A percentile compares a stretch with the other conserved stretches of the same genome.
phyloP scores from a whole-genome alignment of 2,888 invertebrate genomes.

The Spodoptera exigua region DNA sequence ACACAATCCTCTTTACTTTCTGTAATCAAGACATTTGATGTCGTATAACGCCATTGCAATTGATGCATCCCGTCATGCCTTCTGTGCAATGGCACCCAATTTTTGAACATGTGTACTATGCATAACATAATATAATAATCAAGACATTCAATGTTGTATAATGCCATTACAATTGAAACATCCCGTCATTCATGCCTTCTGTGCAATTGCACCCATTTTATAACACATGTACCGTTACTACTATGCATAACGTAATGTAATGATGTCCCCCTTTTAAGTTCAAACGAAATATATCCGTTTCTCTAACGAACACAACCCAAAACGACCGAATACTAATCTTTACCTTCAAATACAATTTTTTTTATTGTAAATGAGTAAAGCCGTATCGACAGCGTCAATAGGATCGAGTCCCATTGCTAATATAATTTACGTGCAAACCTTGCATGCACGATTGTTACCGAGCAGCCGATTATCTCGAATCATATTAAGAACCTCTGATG shows the following conservation, averaged over 20 bases:
- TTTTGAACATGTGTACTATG: slow-evolving; percentile 35
- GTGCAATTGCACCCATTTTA: slow-evolving; percentile 58
- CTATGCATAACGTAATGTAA: slow-evolving; percentile 44
- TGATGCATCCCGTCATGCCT: slow-evolving; percentile 63
- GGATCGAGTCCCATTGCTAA: slow-evolving; percentile 34
- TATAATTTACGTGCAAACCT: slow-evolving; percentile 54
- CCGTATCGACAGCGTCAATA: slow-evolving; percentile 34
- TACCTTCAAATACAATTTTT: slow-evolving; percentile 8
- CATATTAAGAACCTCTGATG: slow-evolving; percentile 58
- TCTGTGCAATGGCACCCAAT: slow-evolving; percentile 59
- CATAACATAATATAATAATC: slow-evolving; percentile 54
- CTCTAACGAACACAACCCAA: slow-evolving; percentile 15
- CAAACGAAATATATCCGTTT: slow-evolving; percentile 20
- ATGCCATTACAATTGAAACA: slow-evolving; percentile 48
- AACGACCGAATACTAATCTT: not conserved
- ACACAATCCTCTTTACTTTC: slow-evolving; percentile 57
- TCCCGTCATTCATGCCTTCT: slow-evolving; percentile 63
- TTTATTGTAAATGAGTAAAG: slow-evolving; percentile 35
- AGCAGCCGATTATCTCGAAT: slow-evolving; percentile 33
- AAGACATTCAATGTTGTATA: slow-evolving; percentile 50
- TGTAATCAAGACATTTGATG: slow-evolving; percentile 54
- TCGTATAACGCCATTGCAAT: slow-evolving; percentile 47
- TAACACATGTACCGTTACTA: slow-evolving; percentile 16
- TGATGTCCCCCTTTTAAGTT: slow-evolving; percentile 45
- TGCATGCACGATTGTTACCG: slow-evolving; percentile 65